Conservation (phyloP, 2,888 invertebrate species). For the Noctua janthe region DNA sequence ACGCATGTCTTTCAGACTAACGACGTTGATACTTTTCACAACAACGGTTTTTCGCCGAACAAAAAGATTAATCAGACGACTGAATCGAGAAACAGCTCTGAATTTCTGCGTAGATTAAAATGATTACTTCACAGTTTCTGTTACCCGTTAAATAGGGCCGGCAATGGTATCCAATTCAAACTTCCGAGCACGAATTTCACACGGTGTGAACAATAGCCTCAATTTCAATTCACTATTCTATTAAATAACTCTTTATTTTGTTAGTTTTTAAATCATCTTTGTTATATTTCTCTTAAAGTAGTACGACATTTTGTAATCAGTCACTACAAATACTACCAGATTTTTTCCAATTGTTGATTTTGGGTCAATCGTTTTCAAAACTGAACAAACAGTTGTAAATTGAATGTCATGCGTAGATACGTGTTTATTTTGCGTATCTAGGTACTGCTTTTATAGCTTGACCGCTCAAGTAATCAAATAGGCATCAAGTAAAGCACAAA, state of each 20-base stretch:
- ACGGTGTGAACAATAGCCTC: slow-evolving; percentile 76
- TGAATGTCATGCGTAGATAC: slow-evolving; percentile 21
- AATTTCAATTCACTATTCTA: slow-evolving; percentile 71
- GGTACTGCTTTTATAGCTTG: slow-evolving; percentile 16
- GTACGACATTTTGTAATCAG: slow-evolving; percentile 46
- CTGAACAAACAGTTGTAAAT: slow-evolving; percentile 11
- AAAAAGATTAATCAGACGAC: slow-evolving; percentile 23
- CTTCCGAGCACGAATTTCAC: slow-evolving; percentile 73
- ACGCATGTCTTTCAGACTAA: background rate
- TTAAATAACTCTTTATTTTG: slow-evolving; percentile 70
- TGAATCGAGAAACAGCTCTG: slow-evolving; percentile 28
- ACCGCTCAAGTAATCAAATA: slow-evolving; percentile 66
- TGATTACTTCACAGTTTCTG: slow-evolving; percentile 66
- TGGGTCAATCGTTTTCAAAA: slow-evolving; percentile 46
- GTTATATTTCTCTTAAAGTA: slow-evolving; percentile 46
- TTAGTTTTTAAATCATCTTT: slow-evolving; percentile 53
- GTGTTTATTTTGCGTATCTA: slow-evolving; percentile 21
- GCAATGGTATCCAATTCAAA: slow-evolving; percentile 70
- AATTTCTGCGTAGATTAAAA: slow-evolving; percentile 59
- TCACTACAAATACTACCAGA: slow-evolving; percentile 13
- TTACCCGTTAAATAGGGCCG: slow-evolving; percentile 69
- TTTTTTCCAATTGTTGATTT: slow-evolving; percentile 19
- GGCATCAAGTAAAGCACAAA: slow-evolving; percentile 67
- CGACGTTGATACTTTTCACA: slow-evolving; percentile 24
- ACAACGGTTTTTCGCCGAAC: slow-evolving; percentile 4